Conservation (phyloP, 2,888 invertebrate genomes). For the Cryptops parisi region DNA sequence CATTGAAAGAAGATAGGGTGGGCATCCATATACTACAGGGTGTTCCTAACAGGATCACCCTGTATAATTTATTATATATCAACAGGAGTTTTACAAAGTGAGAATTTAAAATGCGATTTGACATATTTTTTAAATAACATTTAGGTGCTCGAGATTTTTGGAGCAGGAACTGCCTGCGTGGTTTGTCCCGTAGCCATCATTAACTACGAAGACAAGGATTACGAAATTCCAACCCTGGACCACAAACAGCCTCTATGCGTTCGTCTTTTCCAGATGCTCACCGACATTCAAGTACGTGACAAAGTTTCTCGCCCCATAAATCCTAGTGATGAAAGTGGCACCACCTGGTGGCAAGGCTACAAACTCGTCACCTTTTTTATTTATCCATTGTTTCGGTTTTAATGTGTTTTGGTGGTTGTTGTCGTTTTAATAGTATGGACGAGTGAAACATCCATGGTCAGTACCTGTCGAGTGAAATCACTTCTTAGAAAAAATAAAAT, state of each 20-base stretch:
- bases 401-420: too few relatives aligned
- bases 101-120: too few relatives aligned
- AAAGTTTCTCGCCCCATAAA: too few relatives aligned
- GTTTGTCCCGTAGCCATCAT: slow-evolving; percentile 84
- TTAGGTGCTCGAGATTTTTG: slow-evolving; percentile 89
- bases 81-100: too few relatives aligned
- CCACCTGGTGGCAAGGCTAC: not conserved
- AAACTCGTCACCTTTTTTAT: not conserved
- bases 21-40: slow-evolving; percentile 31
- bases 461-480: not conserved
- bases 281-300: slow-evolving; percentile 55
- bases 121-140: slow-evolving; percentile 24
- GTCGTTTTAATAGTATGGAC: slow-evolving; percentile 10
- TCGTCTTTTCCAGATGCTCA: slow-evolving; percentile 55
- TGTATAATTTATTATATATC: too few relatives aligned
- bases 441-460: slow-evolving; percentile 7
- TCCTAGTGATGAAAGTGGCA: too few relatives aligned
- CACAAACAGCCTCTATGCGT: slow-evolving; percentile 55
- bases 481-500: too few relatives aligned
- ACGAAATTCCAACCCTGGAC: slow-evolving; percentile 39
- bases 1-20: slow-evolving; percentile 67
- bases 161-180: slow-evolving; percentile 93
- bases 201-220: slow-evolving; percentile 49
- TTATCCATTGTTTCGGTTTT: not conserved
- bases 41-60: too few relatives aligned